Base-by-base conservation (phyloP, 2,113 vertebrate species). In the Ameiurus melas region DNA sequence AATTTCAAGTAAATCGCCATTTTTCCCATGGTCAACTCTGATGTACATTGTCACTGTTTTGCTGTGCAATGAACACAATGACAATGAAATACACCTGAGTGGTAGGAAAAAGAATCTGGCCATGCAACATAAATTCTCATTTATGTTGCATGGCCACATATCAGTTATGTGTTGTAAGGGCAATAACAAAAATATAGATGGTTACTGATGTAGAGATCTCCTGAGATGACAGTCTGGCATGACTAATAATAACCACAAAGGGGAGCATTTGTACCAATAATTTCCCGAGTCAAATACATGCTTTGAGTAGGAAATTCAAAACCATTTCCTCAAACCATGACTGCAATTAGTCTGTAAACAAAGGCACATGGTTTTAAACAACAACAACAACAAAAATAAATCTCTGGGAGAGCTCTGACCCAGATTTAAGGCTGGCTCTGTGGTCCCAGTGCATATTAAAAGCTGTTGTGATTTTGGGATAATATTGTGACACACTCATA, bases 211-310 rank as follows among this genome's bases (percentile, higher is more conserved):
- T 36, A 47, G 47, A 47, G 47, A 47, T 47, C 39, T 43, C 60
- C 36, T n/a, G 47, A 79, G 27, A 30, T 17, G 7, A 60, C 10
- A 5, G 2, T 62, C 57, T 39, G 30, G 22, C 17, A 9, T 88
- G 79, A 81, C n/a, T 8, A 81, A 33, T 2, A 47, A 47, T 10
- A 57, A 33, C 87, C 87, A 88, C 80, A 84, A 14, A 84, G 58
- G 60, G 89, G 87, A 39, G 51, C 78, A 71, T 62, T 88, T 30
- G 51, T 1, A 84, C 87, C 84, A 86, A 25, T 53, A 36, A 68
- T 16, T 62, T 60, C 13, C 20, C 14, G 2, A 27, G 14, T 9
- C 20, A 58, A 58, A 19, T 5, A 39, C 8, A 20, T 27, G 30
- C 17, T 8, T 57, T 25, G 39, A 25, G 20, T 5, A 75, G 39